Percentiles rank a stretch among this genome's conserved stretches.
Evolutionary conservation across 2,797 vertebrate species (phyloP).

Genomic region (Falco peregrinus): DNA sequence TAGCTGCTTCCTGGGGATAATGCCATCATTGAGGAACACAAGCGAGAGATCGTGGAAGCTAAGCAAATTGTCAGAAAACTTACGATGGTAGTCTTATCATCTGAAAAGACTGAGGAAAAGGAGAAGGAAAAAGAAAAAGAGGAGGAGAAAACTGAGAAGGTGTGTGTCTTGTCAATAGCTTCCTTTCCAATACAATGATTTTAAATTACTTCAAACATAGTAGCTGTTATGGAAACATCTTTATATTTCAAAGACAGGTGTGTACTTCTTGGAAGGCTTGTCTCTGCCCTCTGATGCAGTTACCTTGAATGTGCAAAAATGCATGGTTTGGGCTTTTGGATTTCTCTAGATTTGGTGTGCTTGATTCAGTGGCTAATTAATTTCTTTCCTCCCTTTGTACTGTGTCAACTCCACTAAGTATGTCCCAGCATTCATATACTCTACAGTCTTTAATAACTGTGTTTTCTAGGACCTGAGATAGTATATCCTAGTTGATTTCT

Average conservation of each 20-base stretch:
- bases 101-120: conserved; percentile 95
- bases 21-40: conserved; percentile 92
- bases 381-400: neutral
- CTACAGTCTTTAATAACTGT: neutral
- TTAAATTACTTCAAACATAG: neutral
- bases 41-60: conserved; percentile 91
- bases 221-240: neutral
- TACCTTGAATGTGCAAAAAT: neutral
- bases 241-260: neutral
- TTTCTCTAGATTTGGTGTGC: neutral
- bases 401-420: neutral
- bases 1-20: conserved; percentile 93
- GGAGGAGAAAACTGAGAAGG: conserved; percentile 96
- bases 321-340: neutral
- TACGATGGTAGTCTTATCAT: conserved; percentile 94
- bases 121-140: conserved; percentile 98
- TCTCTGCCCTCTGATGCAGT: neutral
- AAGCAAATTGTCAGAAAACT: conserved; percentile 96
- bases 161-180: conserved; percentile 40
- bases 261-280: fast-evolving
- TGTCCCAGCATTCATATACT: neutral
- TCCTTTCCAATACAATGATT: neutral
- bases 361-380: neutral
- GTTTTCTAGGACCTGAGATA: neutral
- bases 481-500: neutral